Conservation (phyloP, 2,797 vertebrate species). For the Astyanax mexicanus region DNA sequence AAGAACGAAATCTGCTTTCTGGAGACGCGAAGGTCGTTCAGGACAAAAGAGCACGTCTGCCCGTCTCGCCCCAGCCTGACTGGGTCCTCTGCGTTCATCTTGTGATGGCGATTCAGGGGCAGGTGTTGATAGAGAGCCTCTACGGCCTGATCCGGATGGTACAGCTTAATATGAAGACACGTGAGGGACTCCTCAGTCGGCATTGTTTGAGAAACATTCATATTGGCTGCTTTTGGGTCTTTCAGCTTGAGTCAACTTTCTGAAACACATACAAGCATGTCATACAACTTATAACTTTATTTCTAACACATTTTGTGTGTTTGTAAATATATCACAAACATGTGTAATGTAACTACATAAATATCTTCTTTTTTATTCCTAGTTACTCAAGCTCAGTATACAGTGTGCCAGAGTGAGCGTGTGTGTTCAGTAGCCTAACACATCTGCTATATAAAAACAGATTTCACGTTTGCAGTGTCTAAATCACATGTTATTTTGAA, state of each 20-base stretch:
- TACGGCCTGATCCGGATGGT: conserved; percentile 80
- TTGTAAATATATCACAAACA: no score
- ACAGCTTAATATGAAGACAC: conserved; percentile 83
- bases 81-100: conserved; percentile 73
- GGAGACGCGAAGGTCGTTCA: conserved; percentile 85
- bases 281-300: neutral
- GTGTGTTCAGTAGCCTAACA: no score
- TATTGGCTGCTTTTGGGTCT: conserved; percentile 30
- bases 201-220: conserved; percentile 71
- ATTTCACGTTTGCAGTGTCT: no score
- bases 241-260: neutral
- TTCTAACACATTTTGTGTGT: no score
- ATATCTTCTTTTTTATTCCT: no score
- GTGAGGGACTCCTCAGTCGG: conserved; percentile 88
- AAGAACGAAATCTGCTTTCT: conserved; percentile 86
- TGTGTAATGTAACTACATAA: no score
- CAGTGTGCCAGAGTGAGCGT: no score
- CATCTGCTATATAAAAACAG: no score
- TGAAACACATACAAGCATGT: neutral
- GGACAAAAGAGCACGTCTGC: conserved; percentile 76
- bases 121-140: conserved; percentile 77
- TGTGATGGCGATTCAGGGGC: conserved; percentile 66
- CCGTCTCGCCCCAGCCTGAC: conserved; percentile 85
- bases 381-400: no score
- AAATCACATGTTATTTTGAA: no score